phyloP scores from a whole-genome alignment of 2,113 vertebrate species.

The Pelodiscus sinensis region DNA sequence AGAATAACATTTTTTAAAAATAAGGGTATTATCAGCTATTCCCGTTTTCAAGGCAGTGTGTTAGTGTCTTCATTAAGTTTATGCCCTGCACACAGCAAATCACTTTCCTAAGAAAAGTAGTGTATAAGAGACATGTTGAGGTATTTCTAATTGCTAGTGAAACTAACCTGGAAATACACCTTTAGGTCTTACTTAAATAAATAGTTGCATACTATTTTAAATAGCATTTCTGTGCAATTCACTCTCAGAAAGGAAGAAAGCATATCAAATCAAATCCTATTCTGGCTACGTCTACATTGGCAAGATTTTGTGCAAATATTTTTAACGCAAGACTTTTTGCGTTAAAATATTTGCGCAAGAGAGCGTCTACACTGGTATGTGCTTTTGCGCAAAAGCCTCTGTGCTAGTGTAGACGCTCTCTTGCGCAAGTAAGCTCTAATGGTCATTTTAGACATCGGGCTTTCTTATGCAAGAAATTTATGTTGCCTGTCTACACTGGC shows the following conservation, averaged over 20 bases:
- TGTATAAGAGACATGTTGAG: background rate
- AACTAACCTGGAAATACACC: background rate
- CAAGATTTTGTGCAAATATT: too few species aligned
- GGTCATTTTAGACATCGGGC: too few species aligned
- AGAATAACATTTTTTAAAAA: constrained; percentile 34
- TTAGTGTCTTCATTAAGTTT: background rate
- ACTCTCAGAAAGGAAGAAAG: constrained; percentile 28
- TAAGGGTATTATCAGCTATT: background rate
- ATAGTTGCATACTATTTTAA: constrained; percentile 15
- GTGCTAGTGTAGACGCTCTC: too few species aligned
- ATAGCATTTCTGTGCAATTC: background rate
- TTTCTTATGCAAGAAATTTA: too few species aligned
- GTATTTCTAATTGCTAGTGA: background rate
- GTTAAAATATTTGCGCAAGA: too few species aligned
- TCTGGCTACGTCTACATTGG: too few species aligned
- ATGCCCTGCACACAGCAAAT: background rate
- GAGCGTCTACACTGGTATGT: too few species aligned
- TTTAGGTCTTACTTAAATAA: background rate
- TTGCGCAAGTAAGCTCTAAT: too few species aligned
- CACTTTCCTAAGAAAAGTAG: background rate
- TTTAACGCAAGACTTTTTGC: too few species aligned
- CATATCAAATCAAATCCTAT: background rate
- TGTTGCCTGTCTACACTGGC: too few species aligned
- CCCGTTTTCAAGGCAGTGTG: background rate
- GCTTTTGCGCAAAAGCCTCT: too few species aligned